phyloP scores from a whole-genome alignment of 2,113 vertebrate species.

The Sylvia atricapilla region DNA sequence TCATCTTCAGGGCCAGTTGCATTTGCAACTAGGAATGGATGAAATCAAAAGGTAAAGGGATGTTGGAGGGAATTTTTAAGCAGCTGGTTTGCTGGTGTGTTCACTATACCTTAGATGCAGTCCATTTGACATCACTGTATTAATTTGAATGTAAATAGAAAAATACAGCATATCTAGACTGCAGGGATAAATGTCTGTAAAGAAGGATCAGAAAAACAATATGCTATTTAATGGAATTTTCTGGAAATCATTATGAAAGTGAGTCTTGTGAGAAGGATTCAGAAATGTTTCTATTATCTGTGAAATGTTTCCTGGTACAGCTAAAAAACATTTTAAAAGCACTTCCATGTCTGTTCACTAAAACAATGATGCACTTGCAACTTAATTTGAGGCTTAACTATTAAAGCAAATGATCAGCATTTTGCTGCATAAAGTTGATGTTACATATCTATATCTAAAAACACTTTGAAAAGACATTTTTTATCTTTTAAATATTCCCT shows the following conservation, averaged over 20 bases:
- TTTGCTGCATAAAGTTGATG: background rate
- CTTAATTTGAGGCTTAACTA: background rate
- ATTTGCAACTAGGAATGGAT: background rate
- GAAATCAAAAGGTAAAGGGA: background rate
- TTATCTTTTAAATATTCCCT: background rate
- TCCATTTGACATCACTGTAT: background rate
- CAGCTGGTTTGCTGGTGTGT: background rate
- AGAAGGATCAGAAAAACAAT: background rate
- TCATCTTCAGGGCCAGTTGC: background rate
- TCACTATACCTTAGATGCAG: background rate
- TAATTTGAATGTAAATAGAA: conserved; percentile 18
- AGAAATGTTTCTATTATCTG: background rate
- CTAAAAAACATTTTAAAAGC: background rate
- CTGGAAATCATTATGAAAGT: background rate
- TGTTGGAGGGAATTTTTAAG: background rate
- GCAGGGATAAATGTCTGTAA: background rate
- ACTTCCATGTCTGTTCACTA: background rate
- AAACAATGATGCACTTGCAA: background rate
- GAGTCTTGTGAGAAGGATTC: background rate
- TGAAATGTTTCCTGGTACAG: background rate
- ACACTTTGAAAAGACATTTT: background rate
- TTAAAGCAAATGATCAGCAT: background rate
- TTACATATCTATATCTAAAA: background rate
- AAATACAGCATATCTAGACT: background rate
- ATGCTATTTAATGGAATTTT: background rate